Evolutionary conservation across 2,888 invertebrate genomes (phyloP).

Genomic region (Leucozona laternaria): DNA sequence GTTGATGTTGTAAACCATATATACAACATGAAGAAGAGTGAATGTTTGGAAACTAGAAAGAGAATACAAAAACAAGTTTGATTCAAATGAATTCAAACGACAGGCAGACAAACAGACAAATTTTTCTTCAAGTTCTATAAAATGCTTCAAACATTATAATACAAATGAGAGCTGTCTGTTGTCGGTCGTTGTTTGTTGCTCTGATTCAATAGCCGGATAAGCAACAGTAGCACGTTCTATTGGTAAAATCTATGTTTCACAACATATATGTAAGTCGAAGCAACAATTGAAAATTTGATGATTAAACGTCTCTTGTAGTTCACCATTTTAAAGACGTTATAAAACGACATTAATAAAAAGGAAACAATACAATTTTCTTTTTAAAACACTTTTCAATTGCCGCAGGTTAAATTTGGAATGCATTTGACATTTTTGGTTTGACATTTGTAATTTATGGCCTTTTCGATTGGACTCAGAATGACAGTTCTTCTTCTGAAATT

Average conservation of each 20-base stretch:
- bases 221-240: conserved; percentile 55
- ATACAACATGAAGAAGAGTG: conserved; percentile 43
- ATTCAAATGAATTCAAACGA: conserved; percentile 74
- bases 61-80: conserved; percentile 59
- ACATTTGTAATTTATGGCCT: too few species aligned
- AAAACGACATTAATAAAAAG: too few species aligned
- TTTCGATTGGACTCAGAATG: too few species aligned
- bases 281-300: not conserved
- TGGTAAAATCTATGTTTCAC: conserved; percentile 38
- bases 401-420: too few species aligned
- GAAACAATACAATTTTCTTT: too few species aligned
- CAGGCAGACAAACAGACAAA: conserved; percentile 70
- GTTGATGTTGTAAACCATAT: not conserved
- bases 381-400: too few species aligned
- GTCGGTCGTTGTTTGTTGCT: not conserved
- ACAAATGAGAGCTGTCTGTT: conserved; percentile 62
- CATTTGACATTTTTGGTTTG: too few species aligned
- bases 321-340: too few species aligned
- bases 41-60: conserved; percentile 39
- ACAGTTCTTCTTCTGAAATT: too few species aligned
- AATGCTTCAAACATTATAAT: conserved; percentile 32
- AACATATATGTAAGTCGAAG: conserved; percentile 62
- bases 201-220: conserved; percentile 62
- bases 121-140: conserved; percentile 69
- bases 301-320: too few species aligned